Evolutionary conservation across 1,140 invertebrate genomes (phyloP).

Genomic region (Akabosia matsudoensis): DNA sequence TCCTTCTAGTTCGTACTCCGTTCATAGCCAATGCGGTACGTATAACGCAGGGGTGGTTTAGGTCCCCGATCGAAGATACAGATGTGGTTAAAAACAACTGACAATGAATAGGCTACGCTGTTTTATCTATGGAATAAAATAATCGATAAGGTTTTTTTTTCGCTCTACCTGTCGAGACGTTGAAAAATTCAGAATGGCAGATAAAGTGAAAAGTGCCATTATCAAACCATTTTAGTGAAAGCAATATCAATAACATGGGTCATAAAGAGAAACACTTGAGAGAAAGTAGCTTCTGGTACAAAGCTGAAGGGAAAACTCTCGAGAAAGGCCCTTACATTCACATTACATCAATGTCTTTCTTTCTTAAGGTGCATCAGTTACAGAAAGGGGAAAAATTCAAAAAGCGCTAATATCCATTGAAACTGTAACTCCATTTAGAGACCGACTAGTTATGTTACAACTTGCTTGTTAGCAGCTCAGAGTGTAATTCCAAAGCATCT

Average conservation of each 20-base stretch:
- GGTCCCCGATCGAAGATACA: too few species aligned
- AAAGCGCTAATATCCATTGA: constrained; percentile 12
- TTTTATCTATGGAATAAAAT: too few species aligned
- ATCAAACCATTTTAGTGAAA: constrained; percentile 18
- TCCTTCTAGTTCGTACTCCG: too few species aligned
- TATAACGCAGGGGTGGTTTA: too few species aligned
- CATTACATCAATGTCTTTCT: background rate
- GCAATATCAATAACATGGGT: background rate
- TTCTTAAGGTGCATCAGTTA: too few species aligned
- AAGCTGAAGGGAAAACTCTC: background rate
- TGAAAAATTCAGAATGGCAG: background rate
- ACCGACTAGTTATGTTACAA: background rate
- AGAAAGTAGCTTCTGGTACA: background rate
- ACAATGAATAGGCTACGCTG: too few species aligned
- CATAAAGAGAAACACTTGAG: constrained; percentile 8
- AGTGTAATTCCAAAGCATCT: too few species aligned
- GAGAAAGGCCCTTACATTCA: background rate
- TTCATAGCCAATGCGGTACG: too few species aligned
- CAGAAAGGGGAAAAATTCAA: constrained; percentile 12
- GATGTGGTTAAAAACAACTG: too few species aligned
- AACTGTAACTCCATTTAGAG: background rate
- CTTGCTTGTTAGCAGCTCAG: background rate
- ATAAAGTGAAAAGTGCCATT: constrained; percentile 24
- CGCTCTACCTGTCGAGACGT: background rate
- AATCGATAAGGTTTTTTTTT: too few species aligned